phyloP scores from a whole-genome alignment of 2,113 vertebrate species.

The Carettochelys insculpta region DNA sequence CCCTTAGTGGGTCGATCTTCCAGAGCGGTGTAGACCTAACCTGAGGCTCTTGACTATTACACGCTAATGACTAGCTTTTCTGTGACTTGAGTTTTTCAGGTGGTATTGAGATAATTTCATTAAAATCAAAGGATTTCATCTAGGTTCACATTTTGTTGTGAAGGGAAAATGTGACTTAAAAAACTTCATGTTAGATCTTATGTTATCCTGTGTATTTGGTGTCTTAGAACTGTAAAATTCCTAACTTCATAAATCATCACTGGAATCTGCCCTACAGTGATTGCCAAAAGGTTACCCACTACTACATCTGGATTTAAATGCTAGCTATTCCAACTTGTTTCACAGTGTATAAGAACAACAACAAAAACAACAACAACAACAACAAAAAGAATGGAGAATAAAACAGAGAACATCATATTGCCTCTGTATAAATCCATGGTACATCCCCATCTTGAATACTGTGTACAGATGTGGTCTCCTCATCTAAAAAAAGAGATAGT shows the following conservation, averaged over 20 bases:
- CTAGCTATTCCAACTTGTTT: background rate
- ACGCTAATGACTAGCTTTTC: background rate
- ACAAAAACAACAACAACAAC: no score
- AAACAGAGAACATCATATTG: no score
- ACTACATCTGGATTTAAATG: background rate
- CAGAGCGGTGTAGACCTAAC: no score
- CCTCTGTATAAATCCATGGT: no score
- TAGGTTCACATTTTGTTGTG: background rate
- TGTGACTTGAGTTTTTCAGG: background rate
- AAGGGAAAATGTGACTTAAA: background rate
- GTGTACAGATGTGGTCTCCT: no score
- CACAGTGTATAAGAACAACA: background rate
- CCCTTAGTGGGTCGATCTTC: no score
- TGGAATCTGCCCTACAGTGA: background rate
- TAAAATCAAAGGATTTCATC: background rate
- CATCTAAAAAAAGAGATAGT: no score
- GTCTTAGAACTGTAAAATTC: background rate
- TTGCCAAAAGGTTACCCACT: background rate
- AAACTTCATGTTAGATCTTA: background rate
- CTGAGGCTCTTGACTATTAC: background rate
- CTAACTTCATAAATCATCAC: background rate
- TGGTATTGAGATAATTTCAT: no score
- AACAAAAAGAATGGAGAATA: no score
- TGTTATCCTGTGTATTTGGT: accelerated
- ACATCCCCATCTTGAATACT: no score